These are phyloP conservation scores for Drosophila carrolli DNA, from an alignment of 1,140 invertebrate genomes.

Conservation along the genomic window DNA sequence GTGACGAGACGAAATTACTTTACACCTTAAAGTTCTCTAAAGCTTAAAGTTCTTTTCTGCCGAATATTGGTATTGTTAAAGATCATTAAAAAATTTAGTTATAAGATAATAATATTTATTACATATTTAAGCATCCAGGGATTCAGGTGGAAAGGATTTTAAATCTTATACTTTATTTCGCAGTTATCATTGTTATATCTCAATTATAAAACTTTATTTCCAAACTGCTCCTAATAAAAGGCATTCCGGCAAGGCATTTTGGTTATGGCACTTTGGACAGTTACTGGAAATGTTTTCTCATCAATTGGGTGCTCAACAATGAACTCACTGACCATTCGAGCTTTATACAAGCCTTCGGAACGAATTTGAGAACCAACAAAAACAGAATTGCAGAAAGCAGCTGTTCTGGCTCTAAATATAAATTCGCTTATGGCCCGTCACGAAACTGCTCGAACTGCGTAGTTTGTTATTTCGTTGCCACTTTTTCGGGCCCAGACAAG, in stretches of 20 bases:
- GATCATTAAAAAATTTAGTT: no score
- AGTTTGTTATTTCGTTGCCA: conserved; percentile 40
- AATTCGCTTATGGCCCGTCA: conserved; percentile 8
- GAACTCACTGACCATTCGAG: conserved; percentile 32
- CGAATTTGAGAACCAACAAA: neutral
- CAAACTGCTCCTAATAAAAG: neutral
- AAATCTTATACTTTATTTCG: no score
- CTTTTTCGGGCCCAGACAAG: conserved; percentile 53
- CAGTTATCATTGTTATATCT: no score
- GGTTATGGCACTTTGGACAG: conserved; percentile 7
- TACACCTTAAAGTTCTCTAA: neutral
- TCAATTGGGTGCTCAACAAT: conserved; percentile 26
- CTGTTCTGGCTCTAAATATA: conserved; percentile 16
- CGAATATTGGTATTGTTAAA: no score
- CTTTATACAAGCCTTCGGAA: conserved; percentile 7
- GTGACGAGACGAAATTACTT: neutral
- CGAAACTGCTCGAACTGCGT: conserved; percentile 43
- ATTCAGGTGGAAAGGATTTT: no score
- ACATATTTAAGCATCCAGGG: no score
- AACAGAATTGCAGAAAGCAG: conserved; percentile 23
- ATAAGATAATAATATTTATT: no score
- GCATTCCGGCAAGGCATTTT: neutral
- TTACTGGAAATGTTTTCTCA: conserved; percentile 37
- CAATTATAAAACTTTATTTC: neutral
- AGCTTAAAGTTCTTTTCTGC: neutral